Evolutionary conservation across 2,113 vertebrate species (phyloP).

Genomic region (Anoura caudifer): DNA sequence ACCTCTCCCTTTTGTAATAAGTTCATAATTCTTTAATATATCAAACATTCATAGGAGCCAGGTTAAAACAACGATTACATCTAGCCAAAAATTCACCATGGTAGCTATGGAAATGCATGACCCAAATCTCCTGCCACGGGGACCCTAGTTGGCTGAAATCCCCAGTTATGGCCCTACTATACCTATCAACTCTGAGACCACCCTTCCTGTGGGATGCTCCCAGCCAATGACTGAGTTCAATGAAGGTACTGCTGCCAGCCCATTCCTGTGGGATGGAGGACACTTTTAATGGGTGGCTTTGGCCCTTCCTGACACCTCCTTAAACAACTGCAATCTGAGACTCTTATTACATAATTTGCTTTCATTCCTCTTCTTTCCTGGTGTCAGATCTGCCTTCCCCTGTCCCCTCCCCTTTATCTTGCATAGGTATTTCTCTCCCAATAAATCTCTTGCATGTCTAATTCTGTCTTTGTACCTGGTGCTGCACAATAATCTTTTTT

Average conservation of each 20-base stretch:
- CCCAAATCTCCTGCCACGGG: neutral
- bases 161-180: no score
- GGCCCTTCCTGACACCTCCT: neutral
- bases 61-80: neutral
- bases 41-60: neutral
- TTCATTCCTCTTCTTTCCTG: neutral
- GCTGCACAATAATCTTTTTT: neutral
- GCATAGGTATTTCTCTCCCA: neutral
- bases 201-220: fast-evolving
- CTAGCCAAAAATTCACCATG: neutral
- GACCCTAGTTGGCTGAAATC: neutral
- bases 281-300: no score
- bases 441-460: neutral
- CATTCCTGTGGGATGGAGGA: neutral
- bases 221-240: no score
- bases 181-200: neutral
- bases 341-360: neutral
- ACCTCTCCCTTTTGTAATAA: neutral
- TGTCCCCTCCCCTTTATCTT: neutral
- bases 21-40: neutral
- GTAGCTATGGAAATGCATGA: neutral
- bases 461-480: neutral
- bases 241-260: fast-evolving
- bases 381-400: neutral
- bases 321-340: neutral